These are phyloP conservation scores for Psittacula cyanocephala DNA, from an alignment of 2,113 vertebrate genomes.

Conservation along the genomic window DNA sequence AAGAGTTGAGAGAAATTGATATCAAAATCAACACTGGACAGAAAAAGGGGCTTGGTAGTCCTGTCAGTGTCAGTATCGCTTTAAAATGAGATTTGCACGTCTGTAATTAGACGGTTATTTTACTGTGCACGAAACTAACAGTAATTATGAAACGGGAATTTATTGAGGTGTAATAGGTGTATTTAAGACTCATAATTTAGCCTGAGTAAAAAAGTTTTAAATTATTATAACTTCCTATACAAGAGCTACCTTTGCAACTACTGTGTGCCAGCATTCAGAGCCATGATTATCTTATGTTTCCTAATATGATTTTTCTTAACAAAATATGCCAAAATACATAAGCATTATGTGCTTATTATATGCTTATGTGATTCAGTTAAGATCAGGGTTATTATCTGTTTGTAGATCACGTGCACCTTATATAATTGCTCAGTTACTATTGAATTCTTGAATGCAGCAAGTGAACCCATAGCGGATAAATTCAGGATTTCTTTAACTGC, in stretches of 20 bases:
- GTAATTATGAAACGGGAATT: constrained; percentile 34
- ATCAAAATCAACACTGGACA: neutral
- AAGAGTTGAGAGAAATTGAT: neutral
- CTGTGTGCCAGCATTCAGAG: neutral
- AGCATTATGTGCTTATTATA: neutral
- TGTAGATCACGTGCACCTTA: neutral
- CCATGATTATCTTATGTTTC: neutral
- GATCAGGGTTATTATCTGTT: neutral
- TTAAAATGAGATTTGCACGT: constrained; percentile 48
- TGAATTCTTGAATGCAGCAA: neutral
- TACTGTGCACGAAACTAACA: constrained; percentile 11
- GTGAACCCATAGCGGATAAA: neutral
- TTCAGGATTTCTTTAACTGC: neutral
- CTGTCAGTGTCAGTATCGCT: neutral
- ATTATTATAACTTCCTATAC: neutral
- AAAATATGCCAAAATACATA: neutral
- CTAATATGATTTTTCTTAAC: neutral
- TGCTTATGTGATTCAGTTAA: neutral
- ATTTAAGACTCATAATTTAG: neutral
- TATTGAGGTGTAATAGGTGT: neutral
- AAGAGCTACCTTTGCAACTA: neutral
- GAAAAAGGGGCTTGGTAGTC: neutral
- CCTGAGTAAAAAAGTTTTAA: neutral
- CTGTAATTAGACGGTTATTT: neutral
- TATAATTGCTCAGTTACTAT: neutral